Evolutionary conservation across 2,113 vertebrate species (phyloP).

Genomic region (Pachypanchax playfairii): DNA sequence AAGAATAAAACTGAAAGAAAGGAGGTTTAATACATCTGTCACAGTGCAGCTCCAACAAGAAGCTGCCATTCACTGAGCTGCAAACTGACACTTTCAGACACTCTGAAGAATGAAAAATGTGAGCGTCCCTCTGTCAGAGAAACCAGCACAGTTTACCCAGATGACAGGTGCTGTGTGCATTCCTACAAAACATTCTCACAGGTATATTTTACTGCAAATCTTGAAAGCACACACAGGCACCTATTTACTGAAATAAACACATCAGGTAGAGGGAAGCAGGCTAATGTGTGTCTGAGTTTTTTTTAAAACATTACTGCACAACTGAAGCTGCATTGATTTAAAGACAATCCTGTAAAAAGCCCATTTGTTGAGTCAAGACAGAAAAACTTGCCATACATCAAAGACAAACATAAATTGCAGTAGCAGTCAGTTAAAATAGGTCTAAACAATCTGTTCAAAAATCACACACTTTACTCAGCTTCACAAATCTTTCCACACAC

Average conservation of each 20-base stretch:
- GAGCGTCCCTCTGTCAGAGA: slow-evolving; percentile 50
- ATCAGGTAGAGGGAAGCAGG: slow-evolving; percentile 19
- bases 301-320: slow-evolving; percentile 19
- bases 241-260: slow-evolving; percentile 30
- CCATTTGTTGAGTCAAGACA: neutral
- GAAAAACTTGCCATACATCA: slow-evolving; percentile 12
- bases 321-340: slow-evolving; percentile 19
- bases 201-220: slow-evolving; percentile 37
- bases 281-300: neutral
- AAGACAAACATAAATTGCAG: slow-evolving; percentile 7
- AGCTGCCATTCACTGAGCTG: slow-evolving; percentile 48
- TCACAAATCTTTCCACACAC: neutral
- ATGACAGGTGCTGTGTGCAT: slow-evolving; percentile 42
- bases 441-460: neutral
- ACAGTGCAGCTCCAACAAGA: slow-evolving; percentile 26
- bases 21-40: slow-evolving; percentile 49
- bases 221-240: slow-evolving; percentile 23
- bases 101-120: slow-evolving; percentile 36
- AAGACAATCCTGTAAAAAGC: slow-evolving; percentile 18
- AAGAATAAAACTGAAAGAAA: slow-evolving; percentile 16
- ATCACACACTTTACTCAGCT: slow-evolving; percentile 1
- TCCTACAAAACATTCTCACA: slow-evolving; percentile 19
- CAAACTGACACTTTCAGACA: slow-evolving; percentile 40
- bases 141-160: slow-evolving; percentile 41
- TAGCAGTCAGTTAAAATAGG: neutral